Evolutionary conservation across 2,113 vertebrate species (phyloP).

Genomic region (Gambusia holbrooki): DNA sequence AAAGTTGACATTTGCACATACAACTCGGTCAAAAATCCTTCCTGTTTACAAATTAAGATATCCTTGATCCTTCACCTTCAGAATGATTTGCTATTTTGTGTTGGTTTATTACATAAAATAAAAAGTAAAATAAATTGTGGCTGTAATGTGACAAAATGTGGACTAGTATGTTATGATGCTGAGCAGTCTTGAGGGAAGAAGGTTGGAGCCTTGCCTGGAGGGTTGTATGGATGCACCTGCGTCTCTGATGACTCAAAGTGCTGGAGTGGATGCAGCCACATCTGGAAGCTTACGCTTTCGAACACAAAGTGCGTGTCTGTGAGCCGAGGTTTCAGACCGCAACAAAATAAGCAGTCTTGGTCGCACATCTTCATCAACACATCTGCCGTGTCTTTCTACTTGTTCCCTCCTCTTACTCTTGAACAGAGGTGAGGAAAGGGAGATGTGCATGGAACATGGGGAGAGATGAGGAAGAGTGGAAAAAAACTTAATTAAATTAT

Average conservation of each 20-base stretch:
- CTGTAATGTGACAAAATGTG: not conserved
- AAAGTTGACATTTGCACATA: not conserved
- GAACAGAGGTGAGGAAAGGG: not conserved
- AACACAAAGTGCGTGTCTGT: slow-evolving; percentile 19
- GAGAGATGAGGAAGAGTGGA: slow-evolving; percentile 1
- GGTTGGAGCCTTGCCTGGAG: slow-evolving; percentile 19
- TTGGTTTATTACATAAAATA: not conserved
- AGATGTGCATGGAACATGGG: not conserved
- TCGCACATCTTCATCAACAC: not conserved
- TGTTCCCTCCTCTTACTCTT: not conserved
- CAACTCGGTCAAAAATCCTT: not conserved
- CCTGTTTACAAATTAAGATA: not conserved
- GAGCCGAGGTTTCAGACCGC: not conserved
- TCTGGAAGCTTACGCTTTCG: slow-evolving; percentile 67
- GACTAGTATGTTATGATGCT: slow-evolving; percentile 8
- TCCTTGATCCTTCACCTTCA: not conserved
- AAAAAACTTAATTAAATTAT: slow-evolving; percentile 38
- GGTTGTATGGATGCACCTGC: slow-evolving; percentile 61
- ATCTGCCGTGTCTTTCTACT: not conserved
- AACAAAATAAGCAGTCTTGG: no score
- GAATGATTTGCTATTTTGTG: not conserved
- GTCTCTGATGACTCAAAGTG: slow-evolving; percentile 41
- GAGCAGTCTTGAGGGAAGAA: slow-evolving; percentile 51
- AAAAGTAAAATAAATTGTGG: not conserved
- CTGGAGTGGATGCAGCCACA: slow-evolving; percentile 46